Conservation (phyloP, 2,888 invertebrate genomes). For the Eupithecia pulchellata region DNA sequence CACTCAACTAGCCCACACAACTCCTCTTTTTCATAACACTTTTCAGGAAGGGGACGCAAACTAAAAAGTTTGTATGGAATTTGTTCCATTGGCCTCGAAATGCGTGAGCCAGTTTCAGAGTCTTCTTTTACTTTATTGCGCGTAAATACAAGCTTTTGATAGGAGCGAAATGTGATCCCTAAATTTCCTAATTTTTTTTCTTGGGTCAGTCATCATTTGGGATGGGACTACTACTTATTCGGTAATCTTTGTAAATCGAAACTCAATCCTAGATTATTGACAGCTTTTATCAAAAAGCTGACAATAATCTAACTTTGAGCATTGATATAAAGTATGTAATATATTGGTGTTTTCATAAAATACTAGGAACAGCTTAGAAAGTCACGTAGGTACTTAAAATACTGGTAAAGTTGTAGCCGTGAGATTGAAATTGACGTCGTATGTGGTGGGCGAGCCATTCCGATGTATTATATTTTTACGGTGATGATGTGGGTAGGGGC, state of each 20-base stretch:
- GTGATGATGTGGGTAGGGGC: conserved; percentile 42
- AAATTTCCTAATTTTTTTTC: neutral
- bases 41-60: neutral
- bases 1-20: conserved; percentile 40
- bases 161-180: neutral
- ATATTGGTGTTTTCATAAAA: neutral
- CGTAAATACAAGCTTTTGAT: neutral
- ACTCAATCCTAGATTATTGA: neutral
- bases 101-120: neutral
- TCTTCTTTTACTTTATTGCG: neutral
- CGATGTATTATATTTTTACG: conserved; percentile 36
- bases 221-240: neutral
- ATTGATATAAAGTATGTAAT: neutral
- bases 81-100: neutral
- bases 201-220: neutral
- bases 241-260: neutral
- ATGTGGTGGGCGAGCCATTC: conserved; percentile 41
- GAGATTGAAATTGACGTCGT: conserved; percentile 8
- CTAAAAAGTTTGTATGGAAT: neutral
- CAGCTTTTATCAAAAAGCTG: neutral
- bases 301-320: neutral
- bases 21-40: neutral
- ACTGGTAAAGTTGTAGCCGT: neutral
- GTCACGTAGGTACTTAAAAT: conserved; percentile 5
- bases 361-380: neutral